Evolutionary conservation across 2,888 invertebrate genomes (phyloP), one percentile per base, ranked within the genome.

Genomic region (Caenorhabditis sinica): DNA sequence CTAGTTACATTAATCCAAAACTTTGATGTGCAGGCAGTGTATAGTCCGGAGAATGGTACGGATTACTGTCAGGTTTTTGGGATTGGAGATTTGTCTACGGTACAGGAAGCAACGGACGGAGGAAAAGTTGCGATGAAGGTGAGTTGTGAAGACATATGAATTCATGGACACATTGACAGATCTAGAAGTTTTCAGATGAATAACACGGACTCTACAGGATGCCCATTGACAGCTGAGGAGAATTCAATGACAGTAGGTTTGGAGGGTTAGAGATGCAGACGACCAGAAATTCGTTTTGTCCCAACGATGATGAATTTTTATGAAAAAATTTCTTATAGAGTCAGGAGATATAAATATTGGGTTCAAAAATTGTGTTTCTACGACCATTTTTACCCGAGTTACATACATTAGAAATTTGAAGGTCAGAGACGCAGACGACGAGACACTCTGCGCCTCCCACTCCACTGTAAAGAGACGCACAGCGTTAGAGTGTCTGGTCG

Each of bases 1-100:
- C 1, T 28, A 2, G 1, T 6, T 40, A 49, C 49, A 49, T 17
- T 49, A 49, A n/a, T 49, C 49, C 8, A 11, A 53, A 23, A 43
- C 15, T 63, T 40, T 15, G 45, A 65, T 65, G 45, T 65, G 45
- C 28, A 65, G 65, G 65, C 45, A n/a, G 65, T 65, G 28, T 63
- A 63, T 17, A 63, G 23, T 40, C 25, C 45, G n/a, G 30, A 65
- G 28, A 43, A 45, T 0, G 43, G 25, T 1, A 45, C 17, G 2
- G 20, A 13, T 8, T n/a, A 28, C 11, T 65, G 65, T 30, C n/a
- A 28, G 45, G n/a, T 65, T 4, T 65, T 49, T 15, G 43, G 28
- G 2, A 3, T 30, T 30, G 65, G 65, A 6, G 25, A 65, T n/a
- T 15, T 65, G 4, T 28, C 45, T 0, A 45, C 17, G 0, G 65